Percentiles rank a stretch among this genome's conserved stretches.
Conservation (phyloP, 2,888 invertebrate genomes). For the Stratiomys singularior region DNA sequence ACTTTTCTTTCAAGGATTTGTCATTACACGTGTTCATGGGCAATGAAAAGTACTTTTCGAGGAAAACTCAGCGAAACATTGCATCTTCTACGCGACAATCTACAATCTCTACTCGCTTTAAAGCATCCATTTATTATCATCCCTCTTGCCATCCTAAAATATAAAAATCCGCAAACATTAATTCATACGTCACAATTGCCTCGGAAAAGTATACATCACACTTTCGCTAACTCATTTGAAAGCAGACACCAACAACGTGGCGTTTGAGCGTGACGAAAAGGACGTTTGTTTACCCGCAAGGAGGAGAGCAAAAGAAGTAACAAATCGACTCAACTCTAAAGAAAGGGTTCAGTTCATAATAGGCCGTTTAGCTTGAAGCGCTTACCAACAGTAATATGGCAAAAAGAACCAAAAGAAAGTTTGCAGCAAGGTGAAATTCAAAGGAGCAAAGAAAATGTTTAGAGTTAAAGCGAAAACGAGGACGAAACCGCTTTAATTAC, state of each 20-base stretch:
- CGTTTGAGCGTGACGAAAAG: background rate
- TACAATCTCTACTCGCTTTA: no score
- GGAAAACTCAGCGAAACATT: no score
- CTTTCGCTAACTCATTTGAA: background rate
- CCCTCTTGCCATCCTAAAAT: no score
- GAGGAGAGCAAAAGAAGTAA: background rate
- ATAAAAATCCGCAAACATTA: no score
- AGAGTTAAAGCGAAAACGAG: background rate
- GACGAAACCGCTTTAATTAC: conserved; percentile 22
- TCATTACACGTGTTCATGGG: no score
- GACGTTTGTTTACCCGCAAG: background rate
- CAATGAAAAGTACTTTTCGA: no score
- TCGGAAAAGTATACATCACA: no score
- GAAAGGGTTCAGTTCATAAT: conserved; percentile 16
- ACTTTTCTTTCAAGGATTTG: no score
- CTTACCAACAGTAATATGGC: background rate
- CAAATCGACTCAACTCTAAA: background rate
- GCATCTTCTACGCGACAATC: no score
- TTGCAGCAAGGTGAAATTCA: background rate
- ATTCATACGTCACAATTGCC: no score
- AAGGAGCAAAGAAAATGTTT: background rate
- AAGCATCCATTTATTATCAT: no score
- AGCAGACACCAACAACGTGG: background rate
- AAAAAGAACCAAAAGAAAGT: background rate
- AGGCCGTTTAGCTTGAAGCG: conserved; percentile 15